Base-by-base conservation (phyloP, 2,113 vertebrate genomes). In the Macaca mulatta region DNA sequence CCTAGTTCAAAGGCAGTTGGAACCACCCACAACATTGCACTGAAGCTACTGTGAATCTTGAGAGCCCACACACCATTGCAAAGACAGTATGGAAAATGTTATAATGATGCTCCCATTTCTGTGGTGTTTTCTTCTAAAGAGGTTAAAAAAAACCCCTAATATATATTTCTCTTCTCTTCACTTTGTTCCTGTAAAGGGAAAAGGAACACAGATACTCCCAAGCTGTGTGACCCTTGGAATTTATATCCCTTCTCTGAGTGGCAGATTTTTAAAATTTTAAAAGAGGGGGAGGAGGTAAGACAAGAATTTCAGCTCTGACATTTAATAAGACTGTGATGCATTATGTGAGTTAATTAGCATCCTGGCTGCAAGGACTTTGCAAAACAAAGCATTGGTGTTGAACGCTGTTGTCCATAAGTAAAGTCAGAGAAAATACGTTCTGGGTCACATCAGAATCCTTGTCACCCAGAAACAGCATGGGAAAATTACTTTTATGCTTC, bases 1-100 rank as follows among this genome's bases (percentile, higher is more conserved):
- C 82, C n/a, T 69, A 67, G 74, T 30, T 93, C 91, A 61, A 84
- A 96, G 95, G 67, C 78, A 82, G 18, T 7, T 74, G 89, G 92
- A 91, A 89, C 72, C 93, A 69, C 95, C 89, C 89, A 94, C 89
- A 61, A 8, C 50, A n/a, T 23, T 10, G 50, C 48, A 25, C 52
- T 23, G 32, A 82, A 79, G n/a, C 11, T 4, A 18, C 77, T 38
- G 93, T 48, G 78, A 61, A 25, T 81, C 64, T 25, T 1, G 38
- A 82, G 38, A 82, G 95, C 92, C 92, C 78, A 89, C 77, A 38
- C 72, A 72, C 6, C 74, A n/a, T 25, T 20, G 72, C 55, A 12
- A 69, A 75, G 61, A n/a, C 11, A 32, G 64, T 10, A 1, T 17
- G 9, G 59, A 70, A 69, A 70, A 77, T 30, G 67, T 50, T 88